Conservation (phyloP, 2,113 vertebrate genomes). For the Engraulis encrasicolus region DNA sequence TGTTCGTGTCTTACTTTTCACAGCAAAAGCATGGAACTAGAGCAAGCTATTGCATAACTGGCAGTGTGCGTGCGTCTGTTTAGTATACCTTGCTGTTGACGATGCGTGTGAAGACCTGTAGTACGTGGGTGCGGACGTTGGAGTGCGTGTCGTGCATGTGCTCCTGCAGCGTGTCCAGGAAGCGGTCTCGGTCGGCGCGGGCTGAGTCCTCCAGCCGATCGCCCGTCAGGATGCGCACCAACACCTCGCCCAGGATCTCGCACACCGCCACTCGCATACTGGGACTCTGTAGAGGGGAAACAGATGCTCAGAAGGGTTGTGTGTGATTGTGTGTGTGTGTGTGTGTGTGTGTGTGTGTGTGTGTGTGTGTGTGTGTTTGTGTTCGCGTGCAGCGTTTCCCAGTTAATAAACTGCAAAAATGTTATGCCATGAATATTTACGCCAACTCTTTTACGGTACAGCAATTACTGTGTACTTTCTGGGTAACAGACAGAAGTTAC, state of each 20-base stretch:
- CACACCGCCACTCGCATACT: slow-evolving; percentile 88
- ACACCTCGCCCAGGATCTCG: slow-evolving; percentile 83
- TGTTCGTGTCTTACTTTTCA: too few relatives aligned
- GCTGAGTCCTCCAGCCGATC: slow-evolving; percentile 83
- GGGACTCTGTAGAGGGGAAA: slow-evolving; percentile 73
- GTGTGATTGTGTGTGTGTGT: not conserved
- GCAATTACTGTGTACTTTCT: too few relatives aligned
- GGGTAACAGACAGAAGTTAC: too few relatives aligned
- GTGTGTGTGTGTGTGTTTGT: too few relatives aligned
- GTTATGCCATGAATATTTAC: too few relatives aligned
- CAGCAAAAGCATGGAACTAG: too few relatives aligned
- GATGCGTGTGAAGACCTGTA: slow-evolving; percentile 87
- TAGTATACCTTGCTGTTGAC: slow-evolving; percentile 88
- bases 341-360: not conserved
- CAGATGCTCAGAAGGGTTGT: too few relatives aligned
- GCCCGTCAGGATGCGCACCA: slow-evolving; percentile 85
- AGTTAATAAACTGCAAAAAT: too few relatives aligned
- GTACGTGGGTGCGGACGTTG: slow-evolving; percentile 85
- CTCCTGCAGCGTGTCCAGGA: slow-evolving; percentile 86
- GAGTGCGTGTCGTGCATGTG: slow-evolving; percentile 85
- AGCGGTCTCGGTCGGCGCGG: slow-evolving; percentile 85
- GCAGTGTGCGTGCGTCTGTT: too few relatives aligned
- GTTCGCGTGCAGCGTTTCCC: too few relatives aligned
- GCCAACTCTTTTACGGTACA: too few relatives aligned
- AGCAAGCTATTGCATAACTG: too few relatives aligned